These are phyloP conservation scores for Oophaga sylvatica DNA, from an alignment of 2,797 vertebrate genomes.

Conservation along the genomic window DNA sequence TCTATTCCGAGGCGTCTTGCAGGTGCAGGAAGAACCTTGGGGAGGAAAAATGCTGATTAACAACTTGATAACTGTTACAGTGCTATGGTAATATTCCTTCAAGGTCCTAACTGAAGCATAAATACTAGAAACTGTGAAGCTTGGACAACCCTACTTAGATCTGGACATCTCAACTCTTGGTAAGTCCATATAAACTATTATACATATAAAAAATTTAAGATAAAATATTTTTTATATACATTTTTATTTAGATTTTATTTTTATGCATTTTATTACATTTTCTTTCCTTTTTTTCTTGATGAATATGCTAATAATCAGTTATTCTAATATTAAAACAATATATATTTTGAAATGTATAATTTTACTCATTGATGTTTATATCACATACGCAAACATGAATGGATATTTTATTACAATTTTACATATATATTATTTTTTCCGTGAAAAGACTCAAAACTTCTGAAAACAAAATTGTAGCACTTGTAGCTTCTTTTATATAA, in stretches of 20 bases:
- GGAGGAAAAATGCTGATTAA: constrained; percentile 72
- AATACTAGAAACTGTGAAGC: constrained; percentile 83
- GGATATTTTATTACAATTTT: too few relatives aligned
- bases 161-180: constrained; percentile 68
- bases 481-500: background rate
- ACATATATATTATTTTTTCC: too few relatives aligned
- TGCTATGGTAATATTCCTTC: constrained; percentile 84
- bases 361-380: background rate
- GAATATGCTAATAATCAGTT: background rate
- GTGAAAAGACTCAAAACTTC: background rate
- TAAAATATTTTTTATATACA: background rate
- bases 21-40: constrained; percentile 80
- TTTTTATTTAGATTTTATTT: background rate
- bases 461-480: background rate
- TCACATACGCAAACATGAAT: background rate
- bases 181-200: constrained; percentile 69
- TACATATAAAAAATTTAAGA: background rate
- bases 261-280: background rate
- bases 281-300: background rate
- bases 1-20: constrained; percentile 67
- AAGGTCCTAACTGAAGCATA: constrained; percentile 87
- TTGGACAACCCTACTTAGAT: constrained; percentile 67
- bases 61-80: constrained; percentile 79
- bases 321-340: background rate
- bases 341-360: background rate